Percentiles rank a stretch among this genome's conserved stretches.
phyloP scores from a whole-genome alignment of 2,888 invertebrate species.

The Chymomyza caudatula region DNA sequence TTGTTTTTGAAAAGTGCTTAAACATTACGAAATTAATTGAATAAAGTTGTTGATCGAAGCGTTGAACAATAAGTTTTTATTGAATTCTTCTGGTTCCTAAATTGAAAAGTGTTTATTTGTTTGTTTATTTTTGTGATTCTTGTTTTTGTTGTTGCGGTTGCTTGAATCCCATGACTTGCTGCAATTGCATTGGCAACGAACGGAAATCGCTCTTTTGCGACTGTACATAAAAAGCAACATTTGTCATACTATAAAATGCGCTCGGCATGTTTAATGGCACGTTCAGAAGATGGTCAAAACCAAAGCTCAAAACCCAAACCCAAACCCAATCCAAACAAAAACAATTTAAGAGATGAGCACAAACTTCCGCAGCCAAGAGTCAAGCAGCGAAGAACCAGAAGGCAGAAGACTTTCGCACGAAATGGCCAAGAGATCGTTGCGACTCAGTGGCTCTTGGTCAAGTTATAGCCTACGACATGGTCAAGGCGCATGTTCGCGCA shows the following conservation, averaged over 20 bases:
- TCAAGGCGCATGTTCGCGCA: conserved; percentile 42
- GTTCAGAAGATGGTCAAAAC: conserved; percentile 32
- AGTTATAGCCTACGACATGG: conserved; percentile 2
- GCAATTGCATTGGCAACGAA: background rate
- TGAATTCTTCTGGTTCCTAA: conserved; percentile 2
- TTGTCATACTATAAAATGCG: conserved; percentile 54
- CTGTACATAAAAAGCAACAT: conserved; percentile 22
- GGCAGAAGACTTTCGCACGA: conserved; percentile 38
- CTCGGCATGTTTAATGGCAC: conserved; percentile 34
- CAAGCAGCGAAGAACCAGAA: no score
- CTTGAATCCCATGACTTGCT: background rate
- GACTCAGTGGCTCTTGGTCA: background rate
- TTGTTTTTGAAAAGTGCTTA: conserved; percentile 12
- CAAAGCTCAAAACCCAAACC: background rate
- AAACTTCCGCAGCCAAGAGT: conserved; percentile 9
- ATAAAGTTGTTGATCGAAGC: conserved; percentile 73
- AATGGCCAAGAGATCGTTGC: background rate
- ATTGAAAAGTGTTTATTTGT: conserved; percentile 35
- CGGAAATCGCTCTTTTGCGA: conserved; percentile 37
- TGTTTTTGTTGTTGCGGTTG: no score
- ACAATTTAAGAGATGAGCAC: conserved; percentile 43
- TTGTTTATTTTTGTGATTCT: conserved; percentile 29
- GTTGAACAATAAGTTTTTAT: conserved; percentile 54
- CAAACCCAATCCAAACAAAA: conserved; percentile 19
- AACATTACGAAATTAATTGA: conserved; percentile 68